Percentiles rank a stretch among this genome's conserved stretches.
These are phyloP conservation scores for Scleropages formosus DNA, from an alignment of 2,797 vertebrate species.

Conservation along the genomic window DNA sequence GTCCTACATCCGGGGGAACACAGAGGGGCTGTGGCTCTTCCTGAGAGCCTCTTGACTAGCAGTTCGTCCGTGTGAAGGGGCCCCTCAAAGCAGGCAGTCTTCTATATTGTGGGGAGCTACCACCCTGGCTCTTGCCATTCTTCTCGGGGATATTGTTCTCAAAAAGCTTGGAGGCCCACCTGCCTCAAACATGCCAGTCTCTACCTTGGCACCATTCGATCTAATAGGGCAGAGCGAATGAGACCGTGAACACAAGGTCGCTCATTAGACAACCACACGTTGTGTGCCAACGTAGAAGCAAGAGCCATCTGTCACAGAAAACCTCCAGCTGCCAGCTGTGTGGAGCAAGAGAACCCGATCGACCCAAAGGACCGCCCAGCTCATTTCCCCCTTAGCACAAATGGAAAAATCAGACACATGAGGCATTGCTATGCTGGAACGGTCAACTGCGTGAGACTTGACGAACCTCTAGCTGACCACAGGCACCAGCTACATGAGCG, in stretches of 20 bases:
- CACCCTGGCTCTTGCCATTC: slow-evolving; percentile 21
- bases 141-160: slow-evolving; percentile 41
- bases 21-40: background rate
- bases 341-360: slow-evolving; percentile 16
- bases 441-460: background rate
- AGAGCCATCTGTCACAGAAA: background rate
- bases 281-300: background rate
- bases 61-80: background rate
- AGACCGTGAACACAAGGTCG: slow-evolving; percentile 70
- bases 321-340: slow-evolving; percentile 5
- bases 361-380: background rate
- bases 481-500: slow-evolving; percentile 38
- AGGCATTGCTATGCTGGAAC: background rate
- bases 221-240: slow-evolving; percentile 31
- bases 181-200: too few species aligned
- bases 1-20: slow-evolving; percentile 45
- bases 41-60: too few species aligned
- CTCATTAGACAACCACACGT: slow-evolving; percentile 63
- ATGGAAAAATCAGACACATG: background rate
- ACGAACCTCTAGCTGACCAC: slow-evolving; percentile 7
- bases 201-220: too few species aligned
- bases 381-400: background rate
- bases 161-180: too few species aligned
- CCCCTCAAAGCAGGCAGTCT: slow-evolving; percentile 48
- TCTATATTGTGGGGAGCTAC: slow-evolving; percentile 52